phyloP scores from a whole-genome alignment of 1,140 invertebrate species.

The Panagrolaimus sp. region DNA sequence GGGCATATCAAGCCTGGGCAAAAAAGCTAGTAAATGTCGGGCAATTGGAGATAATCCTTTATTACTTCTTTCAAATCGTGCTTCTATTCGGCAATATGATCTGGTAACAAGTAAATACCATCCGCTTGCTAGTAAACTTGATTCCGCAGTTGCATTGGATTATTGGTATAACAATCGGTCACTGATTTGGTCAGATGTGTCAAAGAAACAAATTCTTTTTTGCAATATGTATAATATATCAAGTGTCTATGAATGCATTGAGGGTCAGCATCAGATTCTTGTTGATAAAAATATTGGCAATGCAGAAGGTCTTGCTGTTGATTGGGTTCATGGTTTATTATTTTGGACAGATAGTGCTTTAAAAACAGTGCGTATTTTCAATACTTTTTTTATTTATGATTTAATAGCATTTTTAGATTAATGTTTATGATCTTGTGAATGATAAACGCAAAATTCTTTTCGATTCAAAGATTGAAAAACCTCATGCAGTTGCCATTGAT shows the following conservation, averaged over 20 bases:
- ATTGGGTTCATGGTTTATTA: conserved; percentile 91
- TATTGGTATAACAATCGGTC: conserved; percentile 64
- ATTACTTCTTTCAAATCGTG: conserved; percentile 53
- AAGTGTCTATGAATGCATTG: conserved; percentile 32
- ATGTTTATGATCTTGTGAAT: conserved; percentile 48
- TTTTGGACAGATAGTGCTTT: conserved; percentile 91
- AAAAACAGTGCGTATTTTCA: conserved; percentile 74
- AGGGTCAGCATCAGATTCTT: conserved; percentile 66
- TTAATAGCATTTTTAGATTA: conserved; percentile 65
- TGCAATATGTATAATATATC: conserved; percentile 31
- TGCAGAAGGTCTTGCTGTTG: conserved; percentile 85
- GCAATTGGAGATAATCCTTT: conserved; percentile 48
- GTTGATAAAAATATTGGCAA: conserved; percentile 75
- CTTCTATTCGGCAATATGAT: conserved; percentile 42
- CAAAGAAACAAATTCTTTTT: conserved; percentile 78
- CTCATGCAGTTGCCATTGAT: conserved; percentile 83
- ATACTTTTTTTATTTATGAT: conserved; percentile 73
- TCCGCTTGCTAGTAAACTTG: conserved; percentile 46
- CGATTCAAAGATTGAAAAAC: conserved; percentile 76
- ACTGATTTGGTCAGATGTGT: conserved; percentile 89
- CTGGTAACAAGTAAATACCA: conserved; percentile 46
- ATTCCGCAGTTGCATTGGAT: conserved; percentile 57
- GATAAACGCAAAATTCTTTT: conserved; percentile 68
- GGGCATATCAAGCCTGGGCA: conserved; percentile 52
- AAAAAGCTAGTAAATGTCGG: conserved; percentile 38